These are phyloP conservation scores for Leptarthrus brevirostris DNA, from an alignment of 2,888 invertebrate genomes.

Conservation along the genomic window DNA sequence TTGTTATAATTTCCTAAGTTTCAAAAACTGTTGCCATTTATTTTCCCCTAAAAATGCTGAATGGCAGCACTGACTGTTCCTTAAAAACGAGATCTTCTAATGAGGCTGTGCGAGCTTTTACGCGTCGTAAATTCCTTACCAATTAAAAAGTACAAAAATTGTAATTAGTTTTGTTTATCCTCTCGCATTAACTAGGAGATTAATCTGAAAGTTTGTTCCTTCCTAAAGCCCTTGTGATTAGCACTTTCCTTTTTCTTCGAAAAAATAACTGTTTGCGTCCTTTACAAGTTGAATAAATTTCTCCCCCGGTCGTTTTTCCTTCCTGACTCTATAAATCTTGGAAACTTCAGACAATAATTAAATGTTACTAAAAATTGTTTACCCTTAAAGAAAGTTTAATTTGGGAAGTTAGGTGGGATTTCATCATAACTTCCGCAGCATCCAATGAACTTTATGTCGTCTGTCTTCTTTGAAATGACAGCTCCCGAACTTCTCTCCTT, in stretches of 20 bases:
- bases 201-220: constrained; percentile 1
- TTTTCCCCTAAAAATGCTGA: too few relatives aligned
- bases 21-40: too few relatives aligned
- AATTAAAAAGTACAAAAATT: not conserved
- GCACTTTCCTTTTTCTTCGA: not conserved
- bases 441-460: not conserved
- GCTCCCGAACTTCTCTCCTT: constrained; percentile 1
- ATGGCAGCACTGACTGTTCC: too few relatives aligned
- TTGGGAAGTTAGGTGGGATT: not conserved
- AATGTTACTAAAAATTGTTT: constrained; percentile 1
- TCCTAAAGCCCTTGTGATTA: not conserved
- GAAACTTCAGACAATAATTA: constrained; percentile 6
- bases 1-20: too few relatives aligned
- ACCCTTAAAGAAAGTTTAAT: not conserved
- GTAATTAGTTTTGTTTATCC: not conserved
- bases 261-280: not conserved
- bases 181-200: not conserved
- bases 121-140: too few relatives aligned
- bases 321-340: not conserved
- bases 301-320: not conserved
- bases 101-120: too few relatives aligned
- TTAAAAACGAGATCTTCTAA: too few relatives aligned
- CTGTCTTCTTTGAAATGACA: not conserved
- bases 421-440: not conserved
- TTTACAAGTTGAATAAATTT: not conserved